Evolutionary conservation across 2,797 vertebrate species (phyloP).

Genomic region (Pteropus rufus): DNA sequence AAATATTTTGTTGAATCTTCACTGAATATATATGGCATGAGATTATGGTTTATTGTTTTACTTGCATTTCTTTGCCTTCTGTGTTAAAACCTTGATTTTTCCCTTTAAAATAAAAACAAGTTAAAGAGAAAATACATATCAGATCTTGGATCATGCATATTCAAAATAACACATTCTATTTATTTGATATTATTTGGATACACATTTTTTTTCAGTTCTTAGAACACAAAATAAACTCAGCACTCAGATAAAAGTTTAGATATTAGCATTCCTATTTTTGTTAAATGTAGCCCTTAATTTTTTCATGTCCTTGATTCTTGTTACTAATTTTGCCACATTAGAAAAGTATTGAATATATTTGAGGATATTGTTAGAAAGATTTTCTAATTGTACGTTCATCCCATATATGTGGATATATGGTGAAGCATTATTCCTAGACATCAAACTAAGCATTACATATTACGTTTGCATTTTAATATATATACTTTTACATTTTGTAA

Average conservation of each 20-base stretch:
- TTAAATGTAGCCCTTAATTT: constrained; percentile 18
- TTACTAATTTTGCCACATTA: neutral
- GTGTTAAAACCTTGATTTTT: neutral
- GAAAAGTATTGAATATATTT: neutral
- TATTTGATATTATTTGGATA: neutral
- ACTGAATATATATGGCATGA: neutral
- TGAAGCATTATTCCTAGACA: neutral
- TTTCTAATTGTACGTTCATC: neutral
- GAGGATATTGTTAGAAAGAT: neutral
- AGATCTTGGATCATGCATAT: neutral
- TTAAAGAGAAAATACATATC: neutral
- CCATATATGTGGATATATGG: neutral
- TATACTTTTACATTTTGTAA: neutral
- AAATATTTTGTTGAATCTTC: neutral
- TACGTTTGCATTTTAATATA: neutral
- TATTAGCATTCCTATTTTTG: neutral
- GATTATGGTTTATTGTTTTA: neutral
- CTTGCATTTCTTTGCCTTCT: neutral
- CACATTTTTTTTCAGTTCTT: neutral
- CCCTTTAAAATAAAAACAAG: neutral
- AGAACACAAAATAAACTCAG: neutral
- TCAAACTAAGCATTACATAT: neutral
- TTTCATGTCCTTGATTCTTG: neutral
- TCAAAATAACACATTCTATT: neutral
- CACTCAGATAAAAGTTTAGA: neutral